Conservation (phyloP, 2,888 invertebrate genomes). For the Endotricha flammealis region DNA sequence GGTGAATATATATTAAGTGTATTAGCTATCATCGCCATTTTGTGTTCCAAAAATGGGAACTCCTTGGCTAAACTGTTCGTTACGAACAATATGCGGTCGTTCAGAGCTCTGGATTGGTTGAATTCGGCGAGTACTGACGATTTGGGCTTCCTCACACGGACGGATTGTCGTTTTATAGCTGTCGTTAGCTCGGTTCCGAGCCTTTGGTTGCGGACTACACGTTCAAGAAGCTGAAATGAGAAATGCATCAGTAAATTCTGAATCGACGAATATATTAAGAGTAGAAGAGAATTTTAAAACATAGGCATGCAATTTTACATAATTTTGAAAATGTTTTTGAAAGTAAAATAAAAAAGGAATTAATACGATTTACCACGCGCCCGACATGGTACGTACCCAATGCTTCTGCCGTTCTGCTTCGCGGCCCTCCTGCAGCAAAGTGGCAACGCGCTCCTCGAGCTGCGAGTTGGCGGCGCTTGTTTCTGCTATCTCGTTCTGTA, state of each 20-base stretch:
- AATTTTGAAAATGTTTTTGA: too few relatives aligned
- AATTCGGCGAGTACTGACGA: conserved; percentile 73
- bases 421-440: conserved; percentile 47
- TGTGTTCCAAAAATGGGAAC: conserved; percentile 77
- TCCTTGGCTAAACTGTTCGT: conserved; percentile 78
- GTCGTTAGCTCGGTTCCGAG: conserved; percentile 80
- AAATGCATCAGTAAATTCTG: too few relatives aligned
- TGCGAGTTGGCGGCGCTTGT: conserved; percentile 41
- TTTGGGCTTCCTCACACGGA: conserved; percentile 61
- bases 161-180: conserved; percentile 60
- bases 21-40: conserved; percentile 57
- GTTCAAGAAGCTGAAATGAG: conserved; percentile 69
- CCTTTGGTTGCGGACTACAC: conserved; percentile 83
- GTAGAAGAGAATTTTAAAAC: too few relatives aligned
- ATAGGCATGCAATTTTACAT: too few relatives aligned
- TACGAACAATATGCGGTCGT: conserved; percentile 76
- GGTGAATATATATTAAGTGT: conserved; percentile 66
- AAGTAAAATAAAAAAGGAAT: too few relatives aligned
- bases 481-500: conserved; percentile 45
- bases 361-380: not conserved
- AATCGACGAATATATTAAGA: too few relatives aligned
- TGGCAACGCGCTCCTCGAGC: conserved; percentile 57
- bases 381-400: conserved; percentile 41
- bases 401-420: conserved; percentile 56
- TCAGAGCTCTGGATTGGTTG: conserved; percentile 76